Evolutionary conservation across 2,888 invertebrate genomes (phyloP).

Genomic region (Drosophila tripunctata): DNA sequence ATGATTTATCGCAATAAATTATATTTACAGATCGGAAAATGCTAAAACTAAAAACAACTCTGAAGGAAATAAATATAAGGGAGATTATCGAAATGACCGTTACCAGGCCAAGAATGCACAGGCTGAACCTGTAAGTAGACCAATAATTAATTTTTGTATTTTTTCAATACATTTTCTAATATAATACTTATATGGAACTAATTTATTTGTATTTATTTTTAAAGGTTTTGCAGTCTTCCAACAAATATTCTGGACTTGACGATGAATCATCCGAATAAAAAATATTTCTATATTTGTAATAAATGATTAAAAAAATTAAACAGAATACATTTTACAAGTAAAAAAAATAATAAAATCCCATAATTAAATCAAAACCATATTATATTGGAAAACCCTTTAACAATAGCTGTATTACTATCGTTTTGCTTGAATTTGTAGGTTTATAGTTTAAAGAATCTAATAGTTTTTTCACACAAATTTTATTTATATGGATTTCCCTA

Average conservation of each 20-base stretch:
- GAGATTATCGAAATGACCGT: constrained; percentile 80
- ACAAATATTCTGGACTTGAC: constrained; percentile 90
- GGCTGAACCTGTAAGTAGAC: constrained; percentile 87
- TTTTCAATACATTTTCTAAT: no score
- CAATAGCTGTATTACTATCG: background rate
- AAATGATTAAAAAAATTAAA: constrained; percentile 58
- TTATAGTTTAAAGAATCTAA: no score
- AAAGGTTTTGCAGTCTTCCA: constrained; percentile 90
- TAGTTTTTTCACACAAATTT: no score
- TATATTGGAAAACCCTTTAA: background rate
- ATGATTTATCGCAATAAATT: background rate
- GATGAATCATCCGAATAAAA: constrained; percentile 86
- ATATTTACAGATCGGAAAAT: constrained; percentile 50
- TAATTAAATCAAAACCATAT: constrained; percentile 30
- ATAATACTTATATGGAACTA: background rate
- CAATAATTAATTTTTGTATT: constrained; percentile 11
- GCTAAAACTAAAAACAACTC: constrained; percentile 38
- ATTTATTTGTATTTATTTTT: constrained; percentile 70
- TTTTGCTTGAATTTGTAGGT: background rate
- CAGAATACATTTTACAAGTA: constrained; percentile 50
- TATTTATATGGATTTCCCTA: no score
- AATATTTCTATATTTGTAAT: constrained; percentile 82
- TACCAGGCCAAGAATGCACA: constrained; percentile 90
- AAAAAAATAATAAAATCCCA: constrained; percentile 42
- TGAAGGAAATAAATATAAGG: constrained; percentile 81